Base-by-base conservation (phyloP, 2,797 vertebrate species). In the Siniperca obscura region DNA sequence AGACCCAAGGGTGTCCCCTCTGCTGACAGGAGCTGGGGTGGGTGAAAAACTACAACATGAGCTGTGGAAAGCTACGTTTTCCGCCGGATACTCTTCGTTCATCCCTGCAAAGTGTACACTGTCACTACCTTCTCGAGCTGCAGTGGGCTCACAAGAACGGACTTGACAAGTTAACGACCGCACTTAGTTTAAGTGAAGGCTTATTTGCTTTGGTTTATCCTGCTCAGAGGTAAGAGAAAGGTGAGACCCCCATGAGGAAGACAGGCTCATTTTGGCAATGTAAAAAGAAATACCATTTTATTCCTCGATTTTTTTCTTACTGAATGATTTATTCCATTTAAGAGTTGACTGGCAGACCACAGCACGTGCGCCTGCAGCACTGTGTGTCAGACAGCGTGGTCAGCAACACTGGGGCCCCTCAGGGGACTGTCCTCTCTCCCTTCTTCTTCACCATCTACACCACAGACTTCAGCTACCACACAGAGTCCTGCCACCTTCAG, bases 41-140 rank as follows among this genome's bases (percentile, higher is more conserved):
- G 59, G 17, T 34, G 59, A 89, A 52, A 80, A 78, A 53, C 48
- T 38, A 14, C 75, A 76, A 30, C 53, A 0, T 71, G 22, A 86
- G 70, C 80, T 90, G 27, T 83, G 86, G 62, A 87, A 91, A 92
- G 87, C 3, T 0, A 7, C 11, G 42, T 52, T 88, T 84, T 89
- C 76, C 86, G 77, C 44, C 19, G 67, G 71, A 78, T 90, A 84
- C 83, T 75, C 82, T 76, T 34, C 55, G 76, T 75, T 82, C 81
- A 85, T 71, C 88, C 68, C 70, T 6, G 38, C 48, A 57, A 1
- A 81, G 76, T 87, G 87, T 75, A 80, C 73, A 22, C 72, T 76
- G 86, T 86, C 76, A 79, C 65, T 67, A 9, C 38, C 81, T 50
- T 55, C 66, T 86, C 13, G 1, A 56, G 83, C 52, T 70, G 65